A percentile compares a stretch with the other conserved stretches of the same genome.
Conservation (phyloP, 1,140 invertebrate species). For the Spodoptera frugiperda region DNA sequence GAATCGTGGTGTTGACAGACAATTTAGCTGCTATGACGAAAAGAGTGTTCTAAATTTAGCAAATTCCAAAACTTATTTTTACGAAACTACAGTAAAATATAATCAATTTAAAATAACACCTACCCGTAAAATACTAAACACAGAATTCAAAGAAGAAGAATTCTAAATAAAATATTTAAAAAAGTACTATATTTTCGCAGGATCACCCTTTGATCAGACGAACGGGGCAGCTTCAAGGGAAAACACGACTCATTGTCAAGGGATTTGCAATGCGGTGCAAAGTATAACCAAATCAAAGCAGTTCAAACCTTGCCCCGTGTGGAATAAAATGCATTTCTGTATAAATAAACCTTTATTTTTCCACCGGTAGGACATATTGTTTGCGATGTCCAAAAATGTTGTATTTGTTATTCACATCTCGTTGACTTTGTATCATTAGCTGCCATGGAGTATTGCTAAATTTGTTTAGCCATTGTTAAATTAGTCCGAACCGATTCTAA, state of each 20-base stretch:
- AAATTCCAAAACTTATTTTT: no score
- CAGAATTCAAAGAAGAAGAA: not conserved
- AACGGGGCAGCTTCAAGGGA: constrained; percentile 34
- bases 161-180: not conserved
- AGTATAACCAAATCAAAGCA: constrained; percentile 39
- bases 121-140: not conserved
- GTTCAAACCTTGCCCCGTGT: constrained; percentile 22
- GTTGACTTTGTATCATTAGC: constrained; percentile 2
- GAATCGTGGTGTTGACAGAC: no score
- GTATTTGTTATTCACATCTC: constrained; percentile 15
- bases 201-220: constrained; percentile 29
- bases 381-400: not conserved
- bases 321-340: constrained; percentile 29
- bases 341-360: not conserved
- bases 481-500: no score
- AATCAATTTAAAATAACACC: no score
- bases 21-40: no score
- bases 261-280: constrained; percentile 40
- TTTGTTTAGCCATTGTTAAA: not conserved
- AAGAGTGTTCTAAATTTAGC: no score
- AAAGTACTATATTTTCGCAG: constrained; percentile 20
- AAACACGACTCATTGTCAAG: constrained; percentile 38
- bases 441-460: not conserved
- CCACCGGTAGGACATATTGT: not conserved
- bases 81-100: no score